These are phyloP conservation scores for Istiophorus platypterus DNA, from an alignment of 2,113 vertebrate species.

Conservation along the genomic window DNA sequence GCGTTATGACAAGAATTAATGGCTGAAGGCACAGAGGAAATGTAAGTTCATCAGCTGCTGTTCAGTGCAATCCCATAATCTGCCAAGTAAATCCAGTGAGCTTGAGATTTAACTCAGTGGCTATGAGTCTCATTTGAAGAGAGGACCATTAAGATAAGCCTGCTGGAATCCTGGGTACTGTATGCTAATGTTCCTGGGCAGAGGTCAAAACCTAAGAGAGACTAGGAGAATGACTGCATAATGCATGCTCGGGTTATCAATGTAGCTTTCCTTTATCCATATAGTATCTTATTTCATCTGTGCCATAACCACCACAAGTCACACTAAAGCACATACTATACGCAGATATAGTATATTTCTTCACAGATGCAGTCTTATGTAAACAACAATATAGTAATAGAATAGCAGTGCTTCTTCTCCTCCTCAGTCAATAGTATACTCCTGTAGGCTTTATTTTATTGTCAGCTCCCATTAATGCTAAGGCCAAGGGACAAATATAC, in stretches of 20 bases:
- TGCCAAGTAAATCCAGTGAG: conserved; percentile 21
- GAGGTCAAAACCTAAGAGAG: conserved; percentile 23
- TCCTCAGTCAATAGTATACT: conserved; percentile 33
- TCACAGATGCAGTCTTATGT: conserved; percentile 10
- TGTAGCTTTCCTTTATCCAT: neutral
- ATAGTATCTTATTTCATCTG: neutral
- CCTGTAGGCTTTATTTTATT: conserved; percentile 54
- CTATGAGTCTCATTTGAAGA: conserved; percentile 33
- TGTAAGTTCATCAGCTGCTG: conserved; percentile 46
- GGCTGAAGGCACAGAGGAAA: conserved; percentile 32
- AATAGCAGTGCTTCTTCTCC: conserved; percentile 4
- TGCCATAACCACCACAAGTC: neutral
- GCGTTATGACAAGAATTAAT: conserved; percentile 39
- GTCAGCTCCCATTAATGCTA: conserved; percentile 52
- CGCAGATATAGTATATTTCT: neutral
- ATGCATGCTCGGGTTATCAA: neutral
- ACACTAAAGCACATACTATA: neutral
- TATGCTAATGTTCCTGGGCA: conserved; percentile 39
- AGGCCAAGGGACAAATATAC: conserved; percentile 49
- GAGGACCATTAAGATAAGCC: conserved; percentile 52
- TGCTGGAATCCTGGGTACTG: conserved; percentile 10
- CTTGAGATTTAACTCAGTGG: conserved; percentile 42
- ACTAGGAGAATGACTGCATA: conserved; percentile 2
- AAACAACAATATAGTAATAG: conserved; percentile 2
- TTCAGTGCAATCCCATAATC: conserved; percentile 28